Base-by-base conservation (phyloP, 2,888 invertebrate species). In the Linyphia triangularis region DNA sequence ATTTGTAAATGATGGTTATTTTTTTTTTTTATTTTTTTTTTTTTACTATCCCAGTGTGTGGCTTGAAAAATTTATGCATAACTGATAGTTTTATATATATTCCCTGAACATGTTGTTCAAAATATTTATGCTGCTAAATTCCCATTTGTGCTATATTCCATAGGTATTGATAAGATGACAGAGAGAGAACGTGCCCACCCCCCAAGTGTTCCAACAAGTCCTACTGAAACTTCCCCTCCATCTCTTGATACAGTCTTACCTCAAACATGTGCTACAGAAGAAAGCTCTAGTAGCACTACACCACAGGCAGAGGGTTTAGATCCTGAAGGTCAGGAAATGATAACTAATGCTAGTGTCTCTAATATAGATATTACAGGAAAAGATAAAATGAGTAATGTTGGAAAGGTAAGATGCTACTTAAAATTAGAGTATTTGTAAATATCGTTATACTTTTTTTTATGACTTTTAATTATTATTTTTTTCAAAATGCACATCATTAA, bases 131-230 rank as follows among this genome's bases (percentile, higher is more conserved):
- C n/a, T n/a, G n/a, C n/a, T n/a, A n/a, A n/a, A n/a, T n/a, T n/a
- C n/a, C n/a, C n/a, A n/a, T n/a, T n/a, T n/a, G n/a, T n/a, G n/a
- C n/a, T n/a, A n/a, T n/a, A n/a, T n/a, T 78, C 78, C 85, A 9
- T 85, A 95, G 96, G 95, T 22, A 96, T 98, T 90, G 96, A 96
- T 78, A 96, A 96, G 91, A 98, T 98, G 97, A 99, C 99, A 4
- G 99, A 99, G 93, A 95, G 96, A 85, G 97, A 98, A 92, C 96
- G 97, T 0, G 98, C 98, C 0, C 97, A 98, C 94, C 92, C 92
- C 59, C 79, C 89, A n/a, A 85, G 85, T 85, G 77, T 72, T 51
- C 81, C 90, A 5, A 90, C 90, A 3, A 90, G 88, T 75, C 82
- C 82, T 13, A 89, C 83, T 24, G 85, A 86, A 79, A 85, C 75